Conservation (phyloP, 2,797 vertebrate species). For the Garrulus glandarius region DNA sequence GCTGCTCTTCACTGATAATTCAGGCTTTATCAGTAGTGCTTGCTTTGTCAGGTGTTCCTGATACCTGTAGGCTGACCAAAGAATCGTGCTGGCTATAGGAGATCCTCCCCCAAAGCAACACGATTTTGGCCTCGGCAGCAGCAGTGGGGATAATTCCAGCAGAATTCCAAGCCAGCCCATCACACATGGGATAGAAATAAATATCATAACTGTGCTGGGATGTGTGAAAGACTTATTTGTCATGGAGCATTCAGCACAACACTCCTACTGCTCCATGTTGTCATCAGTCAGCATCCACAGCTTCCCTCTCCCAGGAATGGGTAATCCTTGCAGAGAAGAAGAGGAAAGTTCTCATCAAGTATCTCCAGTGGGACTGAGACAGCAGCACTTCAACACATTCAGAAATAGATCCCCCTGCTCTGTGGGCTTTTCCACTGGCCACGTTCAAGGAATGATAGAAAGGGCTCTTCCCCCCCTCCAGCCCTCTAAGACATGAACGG, state of each 20-base stretch:
- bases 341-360: not conserved
- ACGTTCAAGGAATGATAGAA: not conserved
- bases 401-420: not conserved
- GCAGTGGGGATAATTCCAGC: not conserved
- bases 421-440: not conserved
- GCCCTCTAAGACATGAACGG: not conserved
- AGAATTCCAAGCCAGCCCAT: not conserved
- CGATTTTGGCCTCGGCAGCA: not conserved
- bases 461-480: not conserved
- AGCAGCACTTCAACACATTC: rapidly evolving
- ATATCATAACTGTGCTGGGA: not conserved
- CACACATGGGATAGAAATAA: not conserved
- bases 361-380: not conserved
- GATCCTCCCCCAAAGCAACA: not conserved
- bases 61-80: not conserved
- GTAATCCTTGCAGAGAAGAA: not conserved
- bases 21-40: not conserved
- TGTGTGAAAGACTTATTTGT: not conserved
- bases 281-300: not conserved
- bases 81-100: not conserved
- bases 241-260: not conserved
- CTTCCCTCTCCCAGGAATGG: not conserved
- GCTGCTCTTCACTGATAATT: not conserved
- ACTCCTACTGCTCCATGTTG: not conserved
- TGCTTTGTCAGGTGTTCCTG: not conserved